A percentile compares a stretch with the other conserved stretches of the same genome.
Evolutionary conservation across 2,113 vertebrate species (phyloP).

Genomic region (Anguilla rostrata): DNA sequence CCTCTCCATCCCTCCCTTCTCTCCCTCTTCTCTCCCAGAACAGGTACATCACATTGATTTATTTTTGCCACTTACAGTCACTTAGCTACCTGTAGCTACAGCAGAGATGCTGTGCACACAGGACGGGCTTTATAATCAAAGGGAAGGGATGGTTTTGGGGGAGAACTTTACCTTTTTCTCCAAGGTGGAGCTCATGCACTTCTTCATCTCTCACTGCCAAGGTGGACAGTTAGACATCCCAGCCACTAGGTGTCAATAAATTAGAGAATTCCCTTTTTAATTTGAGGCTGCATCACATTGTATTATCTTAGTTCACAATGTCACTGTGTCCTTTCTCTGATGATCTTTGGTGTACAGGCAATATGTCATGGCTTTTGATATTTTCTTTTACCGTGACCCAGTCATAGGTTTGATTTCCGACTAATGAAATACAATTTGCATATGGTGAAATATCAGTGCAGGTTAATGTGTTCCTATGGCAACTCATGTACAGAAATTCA

Average conservation of each 20-base stretch:
- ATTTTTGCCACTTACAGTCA: slow-evolving; percentile 75
- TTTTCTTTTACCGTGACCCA: background rate
- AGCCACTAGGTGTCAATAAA: background rate
- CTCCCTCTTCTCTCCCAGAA: slow-evolving; percentile 55
- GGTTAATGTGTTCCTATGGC: background rate
- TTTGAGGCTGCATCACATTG: background rate
- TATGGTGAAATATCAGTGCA: background rate
- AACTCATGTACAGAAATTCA: background rate
- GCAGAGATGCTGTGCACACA: background rate
- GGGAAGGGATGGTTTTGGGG: background rate
- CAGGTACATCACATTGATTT: slow-evolving; percentile 82
- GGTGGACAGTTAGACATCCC: background rate
- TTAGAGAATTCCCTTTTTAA: background rate
- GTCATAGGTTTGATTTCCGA: background rate
- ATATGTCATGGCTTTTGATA: no score
- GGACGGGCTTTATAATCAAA: background rate
- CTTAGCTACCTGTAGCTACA: slow-evolving; percentile 79
- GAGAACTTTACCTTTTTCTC: background rate
- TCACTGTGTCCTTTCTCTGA: background rate
- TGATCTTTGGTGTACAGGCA: no score
- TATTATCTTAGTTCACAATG: background rate
- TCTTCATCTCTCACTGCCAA: background rate
- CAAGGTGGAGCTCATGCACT: background rate
- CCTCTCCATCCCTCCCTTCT: background rate
- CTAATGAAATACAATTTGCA: background rate